Conservation (phyloP, 2,797 vertebrate genomes). For the Pelodytes ibericus region DNA sequence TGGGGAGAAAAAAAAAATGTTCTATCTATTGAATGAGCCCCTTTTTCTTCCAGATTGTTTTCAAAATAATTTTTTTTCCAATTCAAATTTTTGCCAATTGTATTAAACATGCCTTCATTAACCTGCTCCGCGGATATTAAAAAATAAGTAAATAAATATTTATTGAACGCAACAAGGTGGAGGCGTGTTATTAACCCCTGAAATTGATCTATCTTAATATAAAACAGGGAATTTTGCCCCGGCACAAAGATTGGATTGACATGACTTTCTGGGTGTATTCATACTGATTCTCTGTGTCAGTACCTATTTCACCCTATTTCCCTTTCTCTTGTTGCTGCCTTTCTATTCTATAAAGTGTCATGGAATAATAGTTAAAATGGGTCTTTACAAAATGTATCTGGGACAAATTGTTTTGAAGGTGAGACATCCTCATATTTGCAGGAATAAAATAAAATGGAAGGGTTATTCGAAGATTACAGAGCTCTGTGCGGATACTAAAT, state of each 20-base stretch:
- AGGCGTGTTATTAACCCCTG: not conserved
- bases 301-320: conserved; percentile 1
- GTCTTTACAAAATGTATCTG: conserved; percentile 50
- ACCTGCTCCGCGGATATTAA: too few relatives aligned
- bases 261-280: not conserved
- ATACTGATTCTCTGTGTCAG: not conserved
- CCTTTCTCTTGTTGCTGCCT: too few relatives aligned
- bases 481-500: conserved; percentile 48
- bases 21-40: too few relatives aligned
- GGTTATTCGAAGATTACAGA: conserved; percentile 50
- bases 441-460: conserved; percentile 18
- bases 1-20: too few relatives aligned
- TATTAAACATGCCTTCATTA: too few relatives aligned
- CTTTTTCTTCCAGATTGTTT: too few relatives aligned
- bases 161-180: too few relatives aligned
- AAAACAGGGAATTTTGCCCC: not conserved
- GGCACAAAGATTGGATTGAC: too few relatives aligned
- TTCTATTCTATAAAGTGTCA: too few relatives aligned
- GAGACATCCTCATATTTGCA: conserved; percentile 15
- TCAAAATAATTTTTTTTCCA: too few relatives aligned
- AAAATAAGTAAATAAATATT: too few relatives aligned
- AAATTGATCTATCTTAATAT: not conserved
- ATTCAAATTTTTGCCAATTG: too few relatives aligned
- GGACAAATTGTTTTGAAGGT: conserved; percentile 42
- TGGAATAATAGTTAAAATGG: conserved; percentile 28